phyloP scores from a whole-genome alignment of 2,888 invertebrate genomes.

The Theretra japonica region DNA sequence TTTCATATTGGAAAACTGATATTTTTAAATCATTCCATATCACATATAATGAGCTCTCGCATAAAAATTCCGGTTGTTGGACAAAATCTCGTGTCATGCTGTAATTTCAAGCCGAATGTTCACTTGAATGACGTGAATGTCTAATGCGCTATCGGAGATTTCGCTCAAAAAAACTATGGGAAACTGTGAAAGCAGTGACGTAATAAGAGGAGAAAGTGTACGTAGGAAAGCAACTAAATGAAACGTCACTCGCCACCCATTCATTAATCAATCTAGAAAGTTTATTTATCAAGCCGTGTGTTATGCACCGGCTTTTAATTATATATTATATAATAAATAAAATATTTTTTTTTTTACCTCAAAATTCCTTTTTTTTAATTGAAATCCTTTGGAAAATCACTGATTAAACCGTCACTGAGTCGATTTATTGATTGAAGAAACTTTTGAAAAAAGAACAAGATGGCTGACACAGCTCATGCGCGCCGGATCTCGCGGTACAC shows the following conservation, averaged over 20 bases:
- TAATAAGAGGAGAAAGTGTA: constrained; percentile 70
- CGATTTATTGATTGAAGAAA: constrained; percentile 28
- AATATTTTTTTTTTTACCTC: not conserved
- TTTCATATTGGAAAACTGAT: too few relatives aligned
- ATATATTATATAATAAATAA: constrained; percentile 2
- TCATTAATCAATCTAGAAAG: constrained; percentile 74
- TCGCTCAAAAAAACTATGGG: constrained; percentile 40
- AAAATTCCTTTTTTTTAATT: not conserved
- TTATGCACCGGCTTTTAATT: constrained; percentile 22
- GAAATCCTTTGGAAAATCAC: constrained; percentile 27
- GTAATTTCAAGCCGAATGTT: constrained; percentile 8
- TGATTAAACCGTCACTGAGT: constrained; percentile 18
- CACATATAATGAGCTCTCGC: not conserved
- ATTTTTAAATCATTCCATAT: not conserved
- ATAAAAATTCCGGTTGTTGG: not conserved
- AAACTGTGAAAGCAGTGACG: constrained; percentile 63
- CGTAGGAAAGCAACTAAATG: constrained; percentile 51
- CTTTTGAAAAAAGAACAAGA: constrained; percentile 36
- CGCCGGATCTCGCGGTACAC: constrained; percentile 72
- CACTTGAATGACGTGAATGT: constrained; percentile 7
- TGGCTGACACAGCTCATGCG: constrained; percentile 49
- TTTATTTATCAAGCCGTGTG: constrained; percentile 56
- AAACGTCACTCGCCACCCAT: constrained; percentile 61
- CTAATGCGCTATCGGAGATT: constrained; percentile 33
- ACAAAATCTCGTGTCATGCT: not conserved